These are phyloP conservation scores for Aspidoscelis tigris DNA, from an alignment of 2,113 vertebrate species.

Conservation along the genomic window DNA sequence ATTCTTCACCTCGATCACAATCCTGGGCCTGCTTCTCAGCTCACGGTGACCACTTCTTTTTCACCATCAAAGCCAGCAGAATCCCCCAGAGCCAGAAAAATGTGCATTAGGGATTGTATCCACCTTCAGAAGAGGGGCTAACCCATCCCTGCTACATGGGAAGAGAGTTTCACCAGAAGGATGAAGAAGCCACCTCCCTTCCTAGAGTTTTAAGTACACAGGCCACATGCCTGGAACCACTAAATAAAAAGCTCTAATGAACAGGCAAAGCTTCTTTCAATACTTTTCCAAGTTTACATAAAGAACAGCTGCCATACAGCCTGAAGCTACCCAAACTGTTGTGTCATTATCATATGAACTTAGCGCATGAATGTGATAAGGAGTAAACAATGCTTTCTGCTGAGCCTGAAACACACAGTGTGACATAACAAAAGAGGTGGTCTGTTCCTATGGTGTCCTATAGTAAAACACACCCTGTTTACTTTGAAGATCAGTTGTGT, in stretches of 20 bases:
- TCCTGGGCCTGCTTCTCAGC: no score
- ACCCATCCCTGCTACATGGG: not conserved
- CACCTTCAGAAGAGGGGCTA: no score
- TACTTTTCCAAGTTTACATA: not conserved
- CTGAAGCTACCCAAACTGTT: not conserved
- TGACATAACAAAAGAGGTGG: not conserved
- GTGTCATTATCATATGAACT: not conserved
- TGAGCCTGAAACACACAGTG: not conserved
- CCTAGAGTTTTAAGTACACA: not conserved
- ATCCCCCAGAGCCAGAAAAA: no score
- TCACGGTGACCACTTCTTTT: no score
- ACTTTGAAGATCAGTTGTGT: not conserved
- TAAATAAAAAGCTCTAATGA: not conserved
- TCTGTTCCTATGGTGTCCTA: not conserved
- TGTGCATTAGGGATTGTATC: no score
- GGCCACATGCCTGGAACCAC: not conserved
- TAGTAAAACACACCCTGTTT: not conserved
- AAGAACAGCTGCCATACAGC: not conserved
- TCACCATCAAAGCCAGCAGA: no score
- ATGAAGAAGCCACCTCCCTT: not conserved
- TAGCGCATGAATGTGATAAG: not conserved
- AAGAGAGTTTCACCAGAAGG: not conserved
- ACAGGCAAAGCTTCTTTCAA: not conserved
- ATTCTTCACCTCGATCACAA: no score
- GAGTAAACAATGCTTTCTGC: not conserved